Evolutionary conservation across 2,113 vertebrate species (phyloP).

Genomic region (Galeopterus variegatus): DNA sequence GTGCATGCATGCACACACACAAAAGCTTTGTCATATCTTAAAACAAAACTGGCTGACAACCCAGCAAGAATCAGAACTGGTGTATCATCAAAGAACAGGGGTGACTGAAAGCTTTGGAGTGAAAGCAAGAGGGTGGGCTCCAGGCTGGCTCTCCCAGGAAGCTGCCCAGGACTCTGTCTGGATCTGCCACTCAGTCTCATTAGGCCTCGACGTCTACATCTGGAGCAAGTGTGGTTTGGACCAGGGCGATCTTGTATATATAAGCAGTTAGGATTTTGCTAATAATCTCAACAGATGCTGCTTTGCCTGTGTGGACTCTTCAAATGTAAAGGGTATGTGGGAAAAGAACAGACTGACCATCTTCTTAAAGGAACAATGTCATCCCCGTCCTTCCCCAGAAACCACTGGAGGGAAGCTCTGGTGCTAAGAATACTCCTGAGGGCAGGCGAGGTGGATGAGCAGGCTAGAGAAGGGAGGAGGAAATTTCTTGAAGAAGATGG

Average conservation of each 20-base stretch:
- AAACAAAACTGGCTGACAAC: constrained; percentile 2
- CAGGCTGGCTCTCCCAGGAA: not conserved
- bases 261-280: not conserved
- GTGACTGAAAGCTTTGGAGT: not conserved
- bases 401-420: not conserved
- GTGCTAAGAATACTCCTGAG: accelerated
- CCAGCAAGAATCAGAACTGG: not conserved
- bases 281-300: accelerated
- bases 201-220: not conserved
- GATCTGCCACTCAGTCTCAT: not conserved
- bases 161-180: not conserved
- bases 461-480: not conserved
- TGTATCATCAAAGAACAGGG: not conserved
- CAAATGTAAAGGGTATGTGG: not conserved
- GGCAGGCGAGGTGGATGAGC: too few species aligned
- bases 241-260: not conserved
- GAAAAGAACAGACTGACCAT: not conserved
- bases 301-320: not conserved
- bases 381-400: not conserved
- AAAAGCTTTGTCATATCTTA: not conserved
- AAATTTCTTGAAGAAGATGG: not conserved
- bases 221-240: not conserved
- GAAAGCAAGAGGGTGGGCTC: not conserved
- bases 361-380: not conserved
- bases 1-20: not conserved